Evolutionary conservation across 2,113 vertebrate species (phyloP).

Genomic region (Neotragus pygmaeus): DNA sequence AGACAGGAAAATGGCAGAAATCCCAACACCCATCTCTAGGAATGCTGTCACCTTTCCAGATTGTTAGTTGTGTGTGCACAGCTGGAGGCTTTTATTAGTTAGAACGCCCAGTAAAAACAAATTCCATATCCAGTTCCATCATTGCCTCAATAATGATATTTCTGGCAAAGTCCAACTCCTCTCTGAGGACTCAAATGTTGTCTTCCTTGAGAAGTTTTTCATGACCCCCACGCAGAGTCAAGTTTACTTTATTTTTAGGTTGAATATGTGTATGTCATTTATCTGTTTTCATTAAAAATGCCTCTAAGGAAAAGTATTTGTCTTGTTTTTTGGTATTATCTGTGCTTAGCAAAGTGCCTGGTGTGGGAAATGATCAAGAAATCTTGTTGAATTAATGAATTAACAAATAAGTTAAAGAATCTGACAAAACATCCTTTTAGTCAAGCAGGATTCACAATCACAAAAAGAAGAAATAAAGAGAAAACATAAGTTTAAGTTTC

Average conservation of each 20-base stretch:
- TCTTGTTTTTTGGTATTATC: neutral
- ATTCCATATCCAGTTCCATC: neutral
- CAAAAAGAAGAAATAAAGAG: neutral
- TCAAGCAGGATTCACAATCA: neutral
- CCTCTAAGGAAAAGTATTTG: neutral
- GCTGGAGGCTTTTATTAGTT: neutral
- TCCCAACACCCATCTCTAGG: neutral
- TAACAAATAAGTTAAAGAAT: neutral
- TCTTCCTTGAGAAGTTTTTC: neutral
- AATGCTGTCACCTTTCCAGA: neutral
- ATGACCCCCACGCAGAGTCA: neutral
- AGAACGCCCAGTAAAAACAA: neutral
- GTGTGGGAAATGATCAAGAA: neutral
- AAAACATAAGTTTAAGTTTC: neutral
- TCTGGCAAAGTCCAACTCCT: neutral
- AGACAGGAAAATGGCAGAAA: neutral
- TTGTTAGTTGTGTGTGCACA: neutral
- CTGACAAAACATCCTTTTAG: neutral
- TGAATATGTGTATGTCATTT: neutral
- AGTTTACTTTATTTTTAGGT: neutral
- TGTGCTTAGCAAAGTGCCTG: neutral
- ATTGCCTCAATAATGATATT: neutral
- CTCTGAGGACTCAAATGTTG: neutral
- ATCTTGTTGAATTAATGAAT: constrained; percentile 18
- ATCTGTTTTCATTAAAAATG: constrained; percentile 29